Evolutionary conservation across 2,113 vertebrate genomes (phyloP).

Genomic region (Naja naja): DNA sequence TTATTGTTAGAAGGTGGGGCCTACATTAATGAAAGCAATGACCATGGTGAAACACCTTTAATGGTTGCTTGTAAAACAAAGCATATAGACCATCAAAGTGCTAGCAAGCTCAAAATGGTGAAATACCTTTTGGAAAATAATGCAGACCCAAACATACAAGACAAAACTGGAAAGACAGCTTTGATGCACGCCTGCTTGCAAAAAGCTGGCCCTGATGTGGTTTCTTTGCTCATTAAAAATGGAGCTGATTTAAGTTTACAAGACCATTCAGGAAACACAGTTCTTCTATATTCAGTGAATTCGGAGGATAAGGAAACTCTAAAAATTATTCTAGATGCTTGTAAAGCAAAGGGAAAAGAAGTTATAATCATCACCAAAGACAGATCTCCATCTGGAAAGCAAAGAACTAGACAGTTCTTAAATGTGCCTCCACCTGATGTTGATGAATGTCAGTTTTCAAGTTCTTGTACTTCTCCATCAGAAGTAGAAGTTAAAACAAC

Average conservation of each 20-base stretch:
- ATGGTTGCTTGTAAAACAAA: constrained; percentile 87
- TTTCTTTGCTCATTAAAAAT: constrained; percentile 76
- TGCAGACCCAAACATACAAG: constrained; percentile 92
- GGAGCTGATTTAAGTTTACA: constrained; percentile 88
- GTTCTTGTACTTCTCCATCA: constrained; percentile 67
- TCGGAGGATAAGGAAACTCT: constrained; percentile 81
- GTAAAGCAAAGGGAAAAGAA: constrained; percentile 85
- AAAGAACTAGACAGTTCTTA: constrained; percentile 83
- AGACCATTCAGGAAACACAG: constrained; percentile 82
- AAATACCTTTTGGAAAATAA: constrained; percentile 88
- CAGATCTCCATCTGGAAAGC: constrained; percentile 76
- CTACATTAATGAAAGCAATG: constrained; percentile 92
- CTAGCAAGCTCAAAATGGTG: constrained; percentile 85
- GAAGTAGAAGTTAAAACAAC: constrained; percentile 70
- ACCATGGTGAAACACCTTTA: constrained; percentile 85
- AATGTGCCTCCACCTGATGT: constrained; percentile 79
- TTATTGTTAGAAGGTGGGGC: constrained; percentile 88
- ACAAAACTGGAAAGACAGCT: constrained; percentile 87
- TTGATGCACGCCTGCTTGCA: constrained; percentile 88
- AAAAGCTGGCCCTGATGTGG: constrained; percentile 78
- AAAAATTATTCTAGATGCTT: constrained; percentile 81
- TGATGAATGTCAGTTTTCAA: constrained; percentile 57
- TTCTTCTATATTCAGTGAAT: constrained; percentile 85
- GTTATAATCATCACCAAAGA: constrained; percentile 90
- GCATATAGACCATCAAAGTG: constrained; percentile 82